These are phyloP conservation scores for Fregetta grallaria DNA, from an alignment of 2,113 vertebrate genomes.

Conservation along the genomic window DNA sequence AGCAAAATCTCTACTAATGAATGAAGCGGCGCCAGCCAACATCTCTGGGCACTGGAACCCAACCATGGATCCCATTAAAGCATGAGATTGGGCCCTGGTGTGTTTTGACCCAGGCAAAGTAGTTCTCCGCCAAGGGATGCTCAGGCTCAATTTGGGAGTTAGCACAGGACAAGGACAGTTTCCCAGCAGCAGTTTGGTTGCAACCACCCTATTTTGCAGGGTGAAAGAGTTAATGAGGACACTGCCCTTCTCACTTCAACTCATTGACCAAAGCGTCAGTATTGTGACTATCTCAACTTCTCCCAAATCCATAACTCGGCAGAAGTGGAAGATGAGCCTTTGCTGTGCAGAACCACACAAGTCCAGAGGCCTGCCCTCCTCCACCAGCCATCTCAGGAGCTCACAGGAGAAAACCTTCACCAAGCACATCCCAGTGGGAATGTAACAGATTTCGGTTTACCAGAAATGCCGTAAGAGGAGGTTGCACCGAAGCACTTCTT, in stretches of 20 bases:
- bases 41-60: not conserved
- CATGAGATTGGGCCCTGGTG: not conserved
- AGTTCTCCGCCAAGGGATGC: not conserved
- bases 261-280: not conserved
- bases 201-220: not conserved
- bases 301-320: not conserved
- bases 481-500: not conserved
- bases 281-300: not conserved
- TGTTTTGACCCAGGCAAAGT: not conserved
- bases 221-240: not conserved
- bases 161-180: not conserved
- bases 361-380: not conserved
- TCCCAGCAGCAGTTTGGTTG: not conserved
- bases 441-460: not conserved
- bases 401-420: not conserved
- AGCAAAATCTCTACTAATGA: not conserved
- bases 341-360: accelerated
- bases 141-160: not conserved
- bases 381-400: accelerated
- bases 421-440: not conserved
- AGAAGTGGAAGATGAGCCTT: not conserved
- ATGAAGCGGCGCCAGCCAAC: not conserved
- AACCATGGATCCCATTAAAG: not conserved
- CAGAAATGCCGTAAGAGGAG: not conserved
- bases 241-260: not conserved